Evolutionary conservation across 2,888 invertebrate species (phyloP).

Genomic region (Drosophila imparisetae): DNA sequence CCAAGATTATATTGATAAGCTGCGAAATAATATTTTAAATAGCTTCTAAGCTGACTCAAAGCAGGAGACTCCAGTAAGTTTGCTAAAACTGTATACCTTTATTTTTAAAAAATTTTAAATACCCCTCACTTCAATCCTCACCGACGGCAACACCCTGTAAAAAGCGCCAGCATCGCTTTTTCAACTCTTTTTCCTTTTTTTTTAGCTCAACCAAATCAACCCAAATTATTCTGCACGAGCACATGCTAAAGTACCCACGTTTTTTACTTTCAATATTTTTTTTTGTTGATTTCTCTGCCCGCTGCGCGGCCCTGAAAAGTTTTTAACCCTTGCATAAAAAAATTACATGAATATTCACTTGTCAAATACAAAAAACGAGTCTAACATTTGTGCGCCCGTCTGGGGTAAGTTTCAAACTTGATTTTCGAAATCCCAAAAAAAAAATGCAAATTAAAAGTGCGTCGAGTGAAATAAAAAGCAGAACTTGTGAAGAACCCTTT

Average conservation of each 20-base stretch:
- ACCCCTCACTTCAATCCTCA: neutral
- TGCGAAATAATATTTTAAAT: too few relatives aligned
- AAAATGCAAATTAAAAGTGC: slow-evolving; percentile 84
- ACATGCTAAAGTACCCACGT: slow-evolving; percentile 84
- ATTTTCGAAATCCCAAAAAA: slow-evolving; percentile 70
- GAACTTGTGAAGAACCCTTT: slow-evolving; percentile 77
- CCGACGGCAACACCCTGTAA: slow-evolving; percentile 56
- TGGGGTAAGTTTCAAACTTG: slow-evolving; percentile 77
- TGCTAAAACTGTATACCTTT: neutral
- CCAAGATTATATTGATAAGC: too few relatives aligned
- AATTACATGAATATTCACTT: slow-evolving; percentile 84
- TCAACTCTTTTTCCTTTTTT: slow-evolving; percentile 50
- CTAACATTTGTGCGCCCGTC: slow-evolving; percentile 58
- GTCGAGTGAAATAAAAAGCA: slow-evolving; percentile 30
- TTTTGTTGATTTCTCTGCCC: slow-evolving; percentile 28
- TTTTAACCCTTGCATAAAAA: slow-evolving; percentile 80
- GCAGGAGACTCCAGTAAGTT: neutral
- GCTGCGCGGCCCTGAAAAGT: slow-evolving; percentile 44
- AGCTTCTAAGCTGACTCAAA: neutral
- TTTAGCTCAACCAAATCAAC: slow-evolving; percentile 56
- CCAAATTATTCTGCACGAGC: slow-evolving; percentile 80
- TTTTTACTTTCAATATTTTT: slow-evolving; percentile 65
- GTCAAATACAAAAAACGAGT: slow-evolving; percentile 76
- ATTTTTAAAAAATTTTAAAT: neutral
- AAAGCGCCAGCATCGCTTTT: slow-evolving; percentile 19